Conservation (phyloP, 2,113 vertebrate genomes). For the Pterocles burchelli region DNA sequence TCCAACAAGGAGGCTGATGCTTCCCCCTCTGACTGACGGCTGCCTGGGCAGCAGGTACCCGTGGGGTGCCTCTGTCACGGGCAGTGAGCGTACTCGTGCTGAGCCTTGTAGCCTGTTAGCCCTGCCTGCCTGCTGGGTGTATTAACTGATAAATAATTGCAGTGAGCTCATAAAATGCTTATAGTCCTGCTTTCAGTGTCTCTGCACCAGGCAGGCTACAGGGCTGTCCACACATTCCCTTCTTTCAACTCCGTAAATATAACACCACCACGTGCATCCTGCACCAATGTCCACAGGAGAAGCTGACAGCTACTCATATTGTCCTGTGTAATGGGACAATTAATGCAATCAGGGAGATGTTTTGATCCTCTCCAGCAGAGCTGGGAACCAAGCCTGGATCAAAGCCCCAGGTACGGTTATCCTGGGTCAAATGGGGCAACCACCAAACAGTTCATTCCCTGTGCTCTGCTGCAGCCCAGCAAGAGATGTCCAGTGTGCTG, state of each 20-base stretch:
- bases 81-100: neutral
- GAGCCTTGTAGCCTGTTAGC: neutral
- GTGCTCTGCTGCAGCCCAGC: neutral
- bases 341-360: neutral
- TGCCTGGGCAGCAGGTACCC: neutral
- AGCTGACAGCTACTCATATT: neutral
- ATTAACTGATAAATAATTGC: conserved; percentile 15
- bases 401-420: neutral
- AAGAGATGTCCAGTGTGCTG: neutral
- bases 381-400: neutral
- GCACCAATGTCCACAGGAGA: fast-evolving
- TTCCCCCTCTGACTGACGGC: neutral
- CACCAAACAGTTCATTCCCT: neutral
- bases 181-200: neutral
- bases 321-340: neutral
- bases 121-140: neutral
- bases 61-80: neutral
- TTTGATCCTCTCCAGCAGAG: neutral
- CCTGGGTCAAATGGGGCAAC: neutral
- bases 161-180: neutral
- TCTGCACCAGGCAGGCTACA: neutral
- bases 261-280: fast-evolving
- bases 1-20: neutral
- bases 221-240: neutral
- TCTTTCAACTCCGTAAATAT: neutral